A percentile compares a stretch with the other conserved stretches of the same genome.
Conservation (phyloP, 2,888 invertebrate species). For the Microplitis deprimator region DNA sequence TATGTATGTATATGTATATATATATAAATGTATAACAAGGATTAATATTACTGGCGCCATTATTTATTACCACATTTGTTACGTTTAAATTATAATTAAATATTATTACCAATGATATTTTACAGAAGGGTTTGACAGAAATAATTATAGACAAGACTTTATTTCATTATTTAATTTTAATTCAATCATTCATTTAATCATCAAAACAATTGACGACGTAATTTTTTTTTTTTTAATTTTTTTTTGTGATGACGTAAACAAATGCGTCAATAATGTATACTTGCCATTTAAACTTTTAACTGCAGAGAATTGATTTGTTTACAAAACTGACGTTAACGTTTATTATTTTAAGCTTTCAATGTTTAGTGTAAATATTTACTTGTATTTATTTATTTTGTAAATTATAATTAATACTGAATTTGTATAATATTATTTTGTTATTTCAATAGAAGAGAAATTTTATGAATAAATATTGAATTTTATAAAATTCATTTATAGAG, state of each 20-base stretch:
- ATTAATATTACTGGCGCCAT: too few species aligned
- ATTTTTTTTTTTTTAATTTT: neutral
- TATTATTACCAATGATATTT: neutral
- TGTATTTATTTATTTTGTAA: neutral
- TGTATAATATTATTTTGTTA: too few species aligned
- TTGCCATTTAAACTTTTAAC: neutral
- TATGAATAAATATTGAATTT: too few species aligned
- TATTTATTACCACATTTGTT: too few species aligned
- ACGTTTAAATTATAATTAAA: too few species aligned
- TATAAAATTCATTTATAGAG: too few species aligned
- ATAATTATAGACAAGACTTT: neutral
- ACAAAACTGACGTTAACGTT: neutral
- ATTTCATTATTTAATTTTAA: neutral
- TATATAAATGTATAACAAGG: too few species aligned
- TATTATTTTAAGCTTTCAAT: neutral
- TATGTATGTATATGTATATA: too few species aligned
- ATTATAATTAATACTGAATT: too few species aligned
- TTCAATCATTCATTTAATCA: neutral
- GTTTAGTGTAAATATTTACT: neutral
- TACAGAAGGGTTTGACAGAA: neutral
- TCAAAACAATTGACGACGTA: neutral
- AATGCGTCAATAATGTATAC: neutral
- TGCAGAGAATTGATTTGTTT: neutral
- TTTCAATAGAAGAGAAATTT: too few species aligned
- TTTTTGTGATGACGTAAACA: neutral